These are phyloP conservation scores for Chauna torquata DNA, from an alignment of 2,113 vertebrate species.

Conservation along the genomic window DNA sequence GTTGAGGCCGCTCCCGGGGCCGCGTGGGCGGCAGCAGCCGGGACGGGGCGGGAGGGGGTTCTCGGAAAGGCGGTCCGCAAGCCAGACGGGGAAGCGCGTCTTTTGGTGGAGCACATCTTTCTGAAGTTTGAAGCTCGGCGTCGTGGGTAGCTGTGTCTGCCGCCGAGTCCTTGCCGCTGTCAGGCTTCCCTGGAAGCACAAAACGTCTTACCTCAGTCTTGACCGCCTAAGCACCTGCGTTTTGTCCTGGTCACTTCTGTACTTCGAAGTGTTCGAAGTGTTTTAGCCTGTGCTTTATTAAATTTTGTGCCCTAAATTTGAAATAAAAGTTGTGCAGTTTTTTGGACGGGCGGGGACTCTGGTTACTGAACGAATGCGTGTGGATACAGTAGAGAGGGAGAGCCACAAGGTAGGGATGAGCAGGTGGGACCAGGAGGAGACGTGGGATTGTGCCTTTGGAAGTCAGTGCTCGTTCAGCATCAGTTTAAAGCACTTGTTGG, in stretches of 20 bases:
- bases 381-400: neutral
- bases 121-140: too few relatives aligned
- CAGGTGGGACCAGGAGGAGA: neutral
- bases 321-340: neutral
- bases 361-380: too few relatives aligned
- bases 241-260: neutral
- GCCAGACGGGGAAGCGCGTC: too few relatives aligned
- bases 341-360: neutral
- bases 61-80: too few relatives aligned
- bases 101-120: too few relatives aligned
- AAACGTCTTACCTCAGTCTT: rapidly evolving
- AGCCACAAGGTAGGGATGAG: neutral
- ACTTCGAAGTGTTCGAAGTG: rapidly evolving
- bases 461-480: too few relatives aligned
- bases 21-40: neutral
- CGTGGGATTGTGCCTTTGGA: neutral
- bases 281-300: rapidly evolving
- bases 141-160: rapidly evolving
- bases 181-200: neutral
- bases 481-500: neutral
- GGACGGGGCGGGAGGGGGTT: neutral
- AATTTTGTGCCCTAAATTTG: rapidly evolving
- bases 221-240: too few relatives aligned
- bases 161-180: rapidly evolving
- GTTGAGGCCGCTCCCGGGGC: too few relatives aligned